Percentiles rank a stretch among this genome's conserved stretches.
phyloP scores from a whole-genome alignment of 2,797 vertebrate genomes.

The Scolopax bukidnonensis region DNA sequence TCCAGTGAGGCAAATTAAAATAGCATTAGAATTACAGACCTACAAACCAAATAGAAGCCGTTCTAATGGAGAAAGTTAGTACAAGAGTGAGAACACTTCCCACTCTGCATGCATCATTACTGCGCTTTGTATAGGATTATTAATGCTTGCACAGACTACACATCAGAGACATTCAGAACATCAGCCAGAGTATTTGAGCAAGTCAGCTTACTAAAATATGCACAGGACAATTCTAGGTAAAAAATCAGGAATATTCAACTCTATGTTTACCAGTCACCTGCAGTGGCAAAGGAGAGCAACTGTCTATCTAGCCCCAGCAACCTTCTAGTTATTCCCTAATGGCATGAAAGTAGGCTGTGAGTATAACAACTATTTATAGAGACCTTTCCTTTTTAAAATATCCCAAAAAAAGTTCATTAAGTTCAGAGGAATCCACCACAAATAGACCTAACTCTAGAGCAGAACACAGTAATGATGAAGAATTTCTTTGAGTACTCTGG shows the following conservation, averaged over 20 bases:
- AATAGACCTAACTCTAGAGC: neutral
- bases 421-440: neutral
- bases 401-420: neutral
- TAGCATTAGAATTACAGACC: neutral
- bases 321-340: neutral
- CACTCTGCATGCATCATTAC: neutral
- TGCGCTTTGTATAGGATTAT: neutral
- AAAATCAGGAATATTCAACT: neutral
- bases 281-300: neutral
- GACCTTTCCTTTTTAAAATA: slow-evolving; percentile 13
- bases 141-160: neutral
- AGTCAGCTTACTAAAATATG: neutral
- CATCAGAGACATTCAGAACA: neutral
- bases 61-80: neutral
- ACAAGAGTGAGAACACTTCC: neutral
- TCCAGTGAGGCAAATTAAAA: neutral
- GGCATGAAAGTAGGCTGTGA: neutral
- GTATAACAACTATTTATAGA: slow-evolving; percentile 47
- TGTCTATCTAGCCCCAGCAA: neutral
- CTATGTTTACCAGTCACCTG: neutral
- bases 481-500: neutral
- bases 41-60: neutral
- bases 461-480: neutral
- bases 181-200: neutral
- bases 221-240: neutral